Conservation (phyloP, 1,140 invertebrate species). For the Maconellicoccus hirsutus region DNA sequence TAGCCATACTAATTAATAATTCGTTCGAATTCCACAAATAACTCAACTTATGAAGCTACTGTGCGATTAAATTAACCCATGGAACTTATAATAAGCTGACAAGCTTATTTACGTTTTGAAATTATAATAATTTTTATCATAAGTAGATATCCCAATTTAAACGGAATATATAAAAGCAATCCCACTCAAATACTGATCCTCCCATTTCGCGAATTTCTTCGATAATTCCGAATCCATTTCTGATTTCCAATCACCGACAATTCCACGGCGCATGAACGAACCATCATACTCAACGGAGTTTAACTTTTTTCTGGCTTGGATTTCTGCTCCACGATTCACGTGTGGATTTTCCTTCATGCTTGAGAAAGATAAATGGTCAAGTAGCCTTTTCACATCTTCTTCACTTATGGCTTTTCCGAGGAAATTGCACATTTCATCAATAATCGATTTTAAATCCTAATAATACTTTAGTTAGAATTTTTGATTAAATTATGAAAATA, state of each 20-base stretch:
- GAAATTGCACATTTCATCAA: slow-evolving; percentile 61
- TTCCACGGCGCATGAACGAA: slow-evolving; percentile 69
- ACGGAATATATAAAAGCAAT: slow-evolving; percentile 16
- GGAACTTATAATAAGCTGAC: no score
- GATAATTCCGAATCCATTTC: slow-evolving; percentile 59
- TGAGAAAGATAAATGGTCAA: slow-evolving; percentile 52
- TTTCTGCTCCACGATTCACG: slow-evolving; percentile 43
- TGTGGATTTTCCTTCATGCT: slow-evolving; percentile 62
- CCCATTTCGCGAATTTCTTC: slow-evolving; percentile 60
- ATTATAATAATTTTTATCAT: no score
- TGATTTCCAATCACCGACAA: slow-evolving; percentile 74
- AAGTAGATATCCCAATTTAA: no score
- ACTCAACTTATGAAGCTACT: no score
- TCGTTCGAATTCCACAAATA: no score
- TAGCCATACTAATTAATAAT: no score
- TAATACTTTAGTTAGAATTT: not conserved
- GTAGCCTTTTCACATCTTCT: slow-evolving; percentile 49
- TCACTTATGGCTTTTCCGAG: slow-evolving; percentile 52
- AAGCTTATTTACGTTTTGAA: no score
- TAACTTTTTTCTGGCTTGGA: slow-evolving; percentile 42
- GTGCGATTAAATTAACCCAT: no score
- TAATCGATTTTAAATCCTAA: slow-evolving; percentile 44
- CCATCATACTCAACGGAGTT: no score
- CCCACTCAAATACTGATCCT: slow-evolving; percentile 41
- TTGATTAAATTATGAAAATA: no score